Conservation (phyloP, 2,113 vertebrate genomes). For the Melanerpes aurifrons region DNA sequence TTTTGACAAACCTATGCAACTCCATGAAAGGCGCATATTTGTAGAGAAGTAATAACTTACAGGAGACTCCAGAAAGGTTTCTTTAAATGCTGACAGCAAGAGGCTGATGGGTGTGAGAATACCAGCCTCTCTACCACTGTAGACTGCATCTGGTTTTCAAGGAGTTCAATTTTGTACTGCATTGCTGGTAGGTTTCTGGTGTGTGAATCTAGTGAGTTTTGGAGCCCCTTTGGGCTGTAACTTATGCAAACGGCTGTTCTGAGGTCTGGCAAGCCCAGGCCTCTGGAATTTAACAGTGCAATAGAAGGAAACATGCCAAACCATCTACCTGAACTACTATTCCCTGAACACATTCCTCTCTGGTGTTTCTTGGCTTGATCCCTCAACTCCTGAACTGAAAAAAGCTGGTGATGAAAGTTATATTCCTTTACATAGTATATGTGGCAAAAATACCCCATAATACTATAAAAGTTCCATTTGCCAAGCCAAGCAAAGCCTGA, state of each 20-base stretch:
- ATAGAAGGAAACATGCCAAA: conserved; percentile 38
- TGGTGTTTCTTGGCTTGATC: conserved; percentile 51
- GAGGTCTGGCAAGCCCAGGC: conserved; percentile 1
- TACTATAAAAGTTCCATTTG: not conserved
- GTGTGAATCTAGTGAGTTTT: not conserved
- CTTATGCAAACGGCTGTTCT: not conserved
- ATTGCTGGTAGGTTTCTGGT: not conserved
- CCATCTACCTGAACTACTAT: conserved; percentile 50
- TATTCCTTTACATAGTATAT: not conserved
- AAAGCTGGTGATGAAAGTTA: not conserved
- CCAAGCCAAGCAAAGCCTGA: not conserved
- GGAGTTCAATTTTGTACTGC: not conserved
- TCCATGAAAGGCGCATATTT: not conserved
- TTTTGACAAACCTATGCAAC: not conserved
- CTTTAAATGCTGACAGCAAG: not conserved
- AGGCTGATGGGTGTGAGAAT: not conserved
- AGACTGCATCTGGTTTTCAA: not conserved
- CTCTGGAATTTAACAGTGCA: conserved; percentile 1
- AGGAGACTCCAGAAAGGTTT: not conserved
- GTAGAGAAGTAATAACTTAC: not conserved
- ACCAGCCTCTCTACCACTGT: not conserved
- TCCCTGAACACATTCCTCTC: conserved; percentile 43
- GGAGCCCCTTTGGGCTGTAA: not conserved
- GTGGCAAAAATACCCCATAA: not conserved
- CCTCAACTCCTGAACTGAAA: conserved; percentile 4